Conservation (phyloP, 2,797 vertebrate genomes). For the Mycteria americana region DNA sequence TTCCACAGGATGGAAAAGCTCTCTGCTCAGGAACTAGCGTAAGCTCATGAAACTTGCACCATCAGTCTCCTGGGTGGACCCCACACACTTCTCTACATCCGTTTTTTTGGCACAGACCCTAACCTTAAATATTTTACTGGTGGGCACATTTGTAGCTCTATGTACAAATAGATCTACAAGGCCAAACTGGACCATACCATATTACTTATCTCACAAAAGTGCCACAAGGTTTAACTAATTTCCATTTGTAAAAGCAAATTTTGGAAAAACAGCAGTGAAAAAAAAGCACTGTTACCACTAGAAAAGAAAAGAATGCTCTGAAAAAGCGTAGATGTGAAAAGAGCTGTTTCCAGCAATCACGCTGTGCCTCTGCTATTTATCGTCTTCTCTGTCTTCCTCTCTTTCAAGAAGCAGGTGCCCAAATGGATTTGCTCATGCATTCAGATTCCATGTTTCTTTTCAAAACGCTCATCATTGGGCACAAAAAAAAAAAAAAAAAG, state of each 20-base stretch:
- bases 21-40: neutral
- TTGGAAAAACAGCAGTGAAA: neutral
- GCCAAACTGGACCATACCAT: neutral
- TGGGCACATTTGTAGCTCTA: accelerated
- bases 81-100: neutral
- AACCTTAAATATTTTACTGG: neutral
- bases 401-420: constrained; percentile 28
- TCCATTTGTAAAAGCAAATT: neutral
- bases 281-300: neutral
- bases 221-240: neutral
- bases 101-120: neutral
- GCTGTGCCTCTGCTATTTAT: neutral
- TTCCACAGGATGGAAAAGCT: neutral
- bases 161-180: neutral
- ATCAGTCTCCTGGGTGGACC: neutral
- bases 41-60: neutral
- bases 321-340: neutral
- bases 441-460: constrained; percentile 6
- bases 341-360: neutral
- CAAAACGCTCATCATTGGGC: neutral
- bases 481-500: neutral
- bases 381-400: neutral
- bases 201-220: neutral
- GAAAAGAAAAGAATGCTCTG: neutral
- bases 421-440: neutral